Conservation (phyloP, 2,888 invertebrate species). For the Eupsilia transversa region DNA sequence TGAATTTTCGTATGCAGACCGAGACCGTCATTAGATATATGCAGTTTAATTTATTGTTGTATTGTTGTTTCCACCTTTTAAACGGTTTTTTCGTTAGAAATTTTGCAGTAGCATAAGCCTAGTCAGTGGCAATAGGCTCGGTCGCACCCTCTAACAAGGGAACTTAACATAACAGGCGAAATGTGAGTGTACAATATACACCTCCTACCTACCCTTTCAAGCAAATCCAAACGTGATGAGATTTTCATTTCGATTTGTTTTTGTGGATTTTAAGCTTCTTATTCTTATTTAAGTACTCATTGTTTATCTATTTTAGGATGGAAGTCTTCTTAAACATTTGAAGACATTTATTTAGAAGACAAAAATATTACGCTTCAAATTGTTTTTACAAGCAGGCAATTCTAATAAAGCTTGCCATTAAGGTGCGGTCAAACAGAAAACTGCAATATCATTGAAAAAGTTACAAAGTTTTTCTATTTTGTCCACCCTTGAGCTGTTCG, state of each 20-base stretch:
- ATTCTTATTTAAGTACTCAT: constrained; percentile 13
- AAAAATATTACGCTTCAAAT: constrained; percentile 23
- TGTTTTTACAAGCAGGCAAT: constrained; percentile 27
- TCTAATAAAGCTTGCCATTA: constrained; percentile 40
- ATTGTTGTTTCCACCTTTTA: too few relatives aligned
- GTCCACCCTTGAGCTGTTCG: background rate
- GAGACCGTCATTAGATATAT: too few relatives aligned
- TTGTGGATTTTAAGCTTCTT: constrained; percentile 3
- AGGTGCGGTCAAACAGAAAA: constrained; percentile 40
- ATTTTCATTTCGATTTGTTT: constrained; percentile 4
- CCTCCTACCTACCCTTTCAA: background rate
- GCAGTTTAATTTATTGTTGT: too few relatives aligned
- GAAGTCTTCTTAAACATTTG: background rate
- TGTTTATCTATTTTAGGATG: constrained; percentile 3
- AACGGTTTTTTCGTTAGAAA: background rate
- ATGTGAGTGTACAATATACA: background rate
- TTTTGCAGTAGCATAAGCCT: background rate
- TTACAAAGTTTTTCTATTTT: constrained; percentile 24
- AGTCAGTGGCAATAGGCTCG: background rate
- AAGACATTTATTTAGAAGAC: constrained; percentile 15
- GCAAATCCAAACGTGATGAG: background rate
- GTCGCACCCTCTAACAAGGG: background rate
- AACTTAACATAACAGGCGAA: background rate
- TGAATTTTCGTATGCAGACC: too few relatives aligned
- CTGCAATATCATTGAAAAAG: constrained; percentile 32